Percentiles rank a stretch among this genome's conserved stretches.
These are phyloP conservation scores for Tinea semifulvella DNA, from an alignment of 2,888 invertebrate genomes.

Conservation along the genomic window DNA sequence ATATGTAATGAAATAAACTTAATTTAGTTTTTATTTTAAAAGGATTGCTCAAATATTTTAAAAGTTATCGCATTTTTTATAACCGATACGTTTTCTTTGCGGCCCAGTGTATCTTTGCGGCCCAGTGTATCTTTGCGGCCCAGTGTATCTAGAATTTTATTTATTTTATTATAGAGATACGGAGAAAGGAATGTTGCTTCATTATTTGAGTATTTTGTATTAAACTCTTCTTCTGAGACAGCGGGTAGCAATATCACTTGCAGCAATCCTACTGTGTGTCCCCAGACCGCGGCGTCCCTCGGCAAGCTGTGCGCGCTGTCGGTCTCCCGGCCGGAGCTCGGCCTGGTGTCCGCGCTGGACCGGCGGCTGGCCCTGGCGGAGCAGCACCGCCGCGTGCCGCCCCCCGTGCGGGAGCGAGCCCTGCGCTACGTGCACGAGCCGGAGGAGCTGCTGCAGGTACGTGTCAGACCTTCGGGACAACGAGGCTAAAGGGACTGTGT, in stretches of 20 bases:
- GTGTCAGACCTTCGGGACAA: not conserved
- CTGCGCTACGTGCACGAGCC: not conserved
- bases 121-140: no score
- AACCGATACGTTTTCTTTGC: no score
- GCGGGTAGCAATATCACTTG: not conserved
- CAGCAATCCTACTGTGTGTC: conserved; percentile 38
- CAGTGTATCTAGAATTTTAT: no score
- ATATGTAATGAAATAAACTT: no score
- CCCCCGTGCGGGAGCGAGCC: not conserved
- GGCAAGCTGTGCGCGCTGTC: conserved; percentile 80
- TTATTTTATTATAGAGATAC: no score
- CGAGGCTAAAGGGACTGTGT: not conserved
- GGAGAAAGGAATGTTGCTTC: no score
- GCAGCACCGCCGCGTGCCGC: conserved; percentile 30
- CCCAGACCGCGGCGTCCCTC: conserved; percentile 70
- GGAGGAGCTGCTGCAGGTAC: not conserved
- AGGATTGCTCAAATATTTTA: no score
- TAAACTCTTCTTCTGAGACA: no score
- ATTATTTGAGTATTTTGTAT: no score
- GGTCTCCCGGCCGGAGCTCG: conserved; percentile 47
- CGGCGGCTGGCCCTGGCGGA: conserved; percentile 77
- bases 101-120: no score
- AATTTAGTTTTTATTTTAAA: no score
- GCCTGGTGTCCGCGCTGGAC: conserved; percentile 65
- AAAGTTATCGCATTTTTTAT: no score